Evolutionary conservation across 2,888 invertebrate species (phyloP), one percentile per base, ranked within the genome.

Genomic region (Aporophyla lueneburgensis): DNA sequence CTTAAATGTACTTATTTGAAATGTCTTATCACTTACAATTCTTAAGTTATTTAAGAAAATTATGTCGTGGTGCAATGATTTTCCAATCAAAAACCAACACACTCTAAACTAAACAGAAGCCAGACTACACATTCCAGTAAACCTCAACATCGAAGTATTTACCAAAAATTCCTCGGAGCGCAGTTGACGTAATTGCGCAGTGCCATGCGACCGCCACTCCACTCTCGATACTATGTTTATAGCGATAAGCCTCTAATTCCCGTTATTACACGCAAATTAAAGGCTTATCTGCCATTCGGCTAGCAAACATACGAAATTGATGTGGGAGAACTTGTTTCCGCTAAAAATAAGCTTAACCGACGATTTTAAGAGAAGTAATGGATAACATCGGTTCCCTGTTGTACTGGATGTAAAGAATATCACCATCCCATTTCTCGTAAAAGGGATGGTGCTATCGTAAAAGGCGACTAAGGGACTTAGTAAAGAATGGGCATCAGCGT

Each of bases 191-290:
- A 91, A 93, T 91, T 90, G 91, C 90, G 75, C 74, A 69, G 73
- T 79, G 84, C 82, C 93, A 93, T 92, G 93, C 93, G 88, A 93
- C 85, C 87, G 80, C 86, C 69, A 74, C 74, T 80, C 77, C 76
- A 76, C 76, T 81, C 78, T 54, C 83, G 76, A 85, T 86, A 67
- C 78, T 78, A 74, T 82, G 74, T 76, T 81, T 84, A 83, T 75
- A 71, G 58, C 75, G 77, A 84, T 83, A 77, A 84, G 61, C 68
- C 46, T 19, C 40, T 75, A 85, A 86, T 83, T 68, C 74, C 53
- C 1, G 68, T 74, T 66, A 81, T 81, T 84, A 80, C 65, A 43
- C 65, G 24, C n/a, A 33, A 70, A 67, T 83, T 62, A 70, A 72
- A 58, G 40, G 69, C 71, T 76, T 71, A 76, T 69, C 59, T 58